phyloP scores from a whole-genome alignment of 2,797 vertebrate species.

The Alfaro cultratus region DNA sequence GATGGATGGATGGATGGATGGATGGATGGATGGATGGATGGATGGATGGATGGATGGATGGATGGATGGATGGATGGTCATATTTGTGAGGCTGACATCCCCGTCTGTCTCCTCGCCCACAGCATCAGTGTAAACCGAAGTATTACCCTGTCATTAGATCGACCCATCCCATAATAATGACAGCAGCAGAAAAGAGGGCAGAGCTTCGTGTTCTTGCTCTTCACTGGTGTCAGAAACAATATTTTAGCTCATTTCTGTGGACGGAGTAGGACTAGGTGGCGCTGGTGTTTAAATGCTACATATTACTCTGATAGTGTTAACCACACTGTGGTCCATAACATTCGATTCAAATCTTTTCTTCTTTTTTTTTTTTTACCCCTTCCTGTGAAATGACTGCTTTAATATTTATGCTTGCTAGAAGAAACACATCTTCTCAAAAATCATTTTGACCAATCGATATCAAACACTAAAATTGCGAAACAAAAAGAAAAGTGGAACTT shows the following conservation, averaged over 20 bases:
- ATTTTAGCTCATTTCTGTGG: conserved; percentile 72
- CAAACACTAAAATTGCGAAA: neutral
- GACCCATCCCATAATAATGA: conserved; percentile 83
- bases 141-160: conserved; percentile 82
- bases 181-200: conserved; percentile 55
- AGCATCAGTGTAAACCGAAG: conserved; percentile 82
- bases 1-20: conserved; percentile 26
- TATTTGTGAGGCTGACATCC: neutral
- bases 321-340: neutral
- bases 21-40: conserved; percentile 20
- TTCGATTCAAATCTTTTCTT: neutral
- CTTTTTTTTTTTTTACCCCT: neutral
- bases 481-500: neutral
- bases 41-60: conserved; percentile 4
- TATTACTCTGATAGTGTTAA: neutral
- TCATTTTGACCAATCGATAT: neutral
- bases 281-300: neutral
- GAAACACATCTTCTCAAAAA: neutral
- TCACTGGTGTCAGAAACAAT: conserved; percentile 81
- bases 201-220: conserved; percentile 65
- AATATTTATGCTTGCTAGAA: neutral
- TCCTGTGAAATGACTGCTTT: neutral
- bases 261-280: conserved; percentile 35
- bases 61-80: conserved; percentile 18
- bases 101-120: conserved; percentile 27